phyloP scores from a whole-genome alignment of 2,888 invertebrate species.

The Luperina testacea region DNA sequence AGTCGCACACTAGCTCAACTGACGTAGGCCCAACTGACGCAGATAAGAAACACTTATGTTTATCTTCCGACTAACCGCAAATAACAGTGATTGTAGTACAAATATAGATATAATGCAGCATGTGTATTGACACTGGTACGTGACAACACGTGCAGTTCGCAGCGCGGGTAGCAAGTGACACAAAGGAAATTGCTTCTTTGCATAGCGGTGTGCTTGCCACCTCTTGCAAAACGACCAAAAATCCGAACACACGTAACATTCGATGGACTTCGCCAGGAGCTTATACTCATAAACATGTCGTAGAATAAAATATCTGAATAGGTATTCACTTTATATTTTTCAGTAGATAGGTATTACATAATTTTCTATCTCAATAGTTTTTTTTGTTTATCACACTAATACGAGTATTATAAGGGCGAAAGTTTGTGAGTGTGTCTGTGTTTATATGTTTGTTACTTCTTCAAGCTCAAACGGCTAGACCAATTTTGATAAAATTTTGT shows the following conservation, averaged over 20 bases:
- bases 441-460: no score
- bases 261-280: conserved; percentile 43
- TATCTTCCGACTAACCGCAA: conserved; percentile 14
- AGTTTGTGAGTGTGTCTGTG: no score
- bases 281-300: conserved; percentile 7
- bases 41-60: conserved; percentile 2
- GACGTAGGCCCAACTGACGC: background rate
- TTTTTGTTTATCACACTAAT: conserved; percentile 4
- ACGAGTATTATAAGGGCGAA: no score
- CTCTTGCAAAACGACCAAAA: conserved; percentile 59
- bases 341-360: background rate
- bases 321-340: background rate
- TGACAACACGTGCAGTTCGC: conserved; percentile 59
- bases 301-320: conserved; percentile 4
- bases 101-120: conserved; percentile 50
- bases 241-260: conserved; percentile 56
- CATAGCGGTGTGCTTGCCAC: conserved; percentile 59
- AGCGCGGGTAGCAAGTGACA: conserved; percentile 70
- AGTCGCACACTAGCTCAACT: background rate
- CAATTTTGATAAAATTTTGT: no score
- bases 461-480: no score
- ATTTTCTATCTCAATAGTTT: background rate
- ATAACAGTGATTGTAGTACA: conserved; percentile 27
- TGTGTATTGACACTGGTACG: conserved; percentile 60
- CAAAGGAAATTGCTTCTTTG: conserved; percentile 75